phyloP scores from a whole-genome alignment of 37 sponge, comb jelly and placozoan genomes.

The Hexactinellida sp. region DNA sequence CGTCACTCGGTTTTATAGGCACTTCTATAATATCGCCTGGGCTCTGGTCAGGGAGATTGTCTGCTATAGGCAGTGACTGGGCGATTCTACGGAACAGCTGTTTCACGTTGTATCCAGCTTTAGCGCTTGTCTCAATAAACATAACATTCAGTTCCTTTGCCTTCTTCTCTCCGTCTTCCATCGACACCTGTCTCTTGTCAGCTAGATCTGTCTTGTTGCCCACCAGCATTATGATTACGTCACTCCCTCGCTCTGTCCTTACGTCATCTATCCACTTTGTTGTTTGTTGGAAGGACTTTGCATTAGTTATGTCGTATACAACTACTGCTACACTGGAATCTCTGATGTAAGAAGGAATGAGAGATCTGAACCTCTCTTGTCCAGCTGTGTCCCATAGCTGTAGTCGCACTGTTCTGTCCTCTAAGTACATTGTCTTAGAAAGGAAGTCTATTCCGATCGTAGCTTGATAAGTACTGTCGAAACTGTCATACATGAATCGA shows the following conservation, averaged over 20 bases:
- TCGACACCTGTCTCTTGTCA: constrained; percentile 95
- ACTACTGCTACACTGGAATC: constrained; percentile 98
- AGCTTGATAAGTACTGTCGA: constrained; percentile 96
- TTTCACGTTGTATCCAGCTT: constrained; percentile 99
- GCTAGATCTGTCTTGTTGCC: constrained; percentile 98
- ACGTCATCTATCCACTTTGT: constrained; percentile 97
- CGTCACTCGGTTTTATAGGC: background rate
- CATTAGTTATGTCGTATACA: constrained; percentile 97
- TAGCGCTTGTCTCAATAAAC: constrained; percentile 99
- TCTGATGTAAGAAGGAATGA: constrained; percentile 94
- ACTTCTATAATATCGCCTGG: background rate
- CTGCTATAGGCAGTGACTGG: background rate
- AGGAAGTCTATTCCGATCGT: constrained; percentile 99
- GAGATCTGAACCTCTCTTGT: constrained; percentile 92
- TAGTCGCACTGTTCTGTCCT: constrained; percentile 94
- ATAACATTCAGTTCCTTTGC: constrained; percentile 94
- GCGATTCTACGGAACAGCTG: constrained; percentile 42
- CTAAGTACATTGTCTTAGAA: constrained; percentile 97
- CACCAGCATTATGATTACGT: constrained; percentile 99
- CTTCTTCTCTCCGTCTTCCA: constrained; percentile 96
- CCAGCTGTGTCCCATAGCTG: constrained; percentile 99
- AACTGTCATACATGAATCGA: constrained; percentile 99
- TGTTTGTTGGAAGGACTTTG: constrained; percentile 83
- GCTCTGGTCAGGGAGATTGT: background rate
- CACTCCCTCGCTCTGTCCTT: constrained; percentile 83